phyloP scores from a whole-genome alignment of 1,140 invertebrate species.

The Euura saliciscinereae region DNA sequence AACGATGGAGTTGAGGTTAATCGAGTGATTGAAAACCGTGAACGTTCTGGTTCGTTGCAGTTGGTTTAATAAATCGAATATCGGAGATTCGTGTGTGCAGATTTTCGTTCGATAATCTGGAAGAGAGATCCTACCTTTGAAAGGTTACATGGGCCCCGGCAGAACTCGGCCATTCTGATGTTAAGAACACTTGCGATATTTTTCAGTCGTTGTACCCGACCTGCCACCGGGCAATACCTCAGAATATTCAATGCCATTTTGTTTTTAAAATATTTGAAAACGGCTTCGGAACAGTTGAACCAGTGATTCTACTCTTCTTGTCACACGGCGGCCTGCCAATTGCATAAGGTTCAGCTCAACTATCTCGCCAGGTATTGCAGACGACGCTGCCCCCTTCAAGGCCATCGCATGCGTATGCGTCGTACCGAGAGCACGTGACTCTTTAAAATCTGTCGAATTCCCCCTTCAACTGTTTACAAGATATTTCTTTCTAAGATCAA shows the following conservation, averaged over 20 bases:
- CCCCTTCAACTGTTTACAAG: too few species aligned
- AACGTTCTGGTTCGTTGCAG: too few species aligned
- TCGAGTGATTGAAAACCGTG: too few species aligned
- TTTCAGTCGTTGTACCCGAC: conserved; percentile 32
- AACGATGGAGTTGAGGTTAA: too few species aligned
- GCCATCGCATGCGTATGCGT: not conserved
- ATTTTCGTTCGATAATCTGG: too few species aligned
- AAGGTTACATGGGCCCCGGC: conserved; percentile 22
- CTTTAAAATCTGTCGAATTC: too few species aligned
- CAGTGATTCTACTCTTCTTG: not conserved
- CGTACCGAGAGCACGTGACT: too few species aligned
- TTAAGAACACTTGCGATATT: conserved; percentile 24
- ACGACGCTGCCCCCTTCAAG: not conserved
- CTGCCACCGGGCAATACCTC: conserved; percentile 25
- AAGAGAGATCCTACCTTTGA: conserved; percentile 18
- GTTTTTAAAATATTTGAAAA: conserved; percentile 4
- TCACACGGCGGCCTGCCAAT: not conserved
- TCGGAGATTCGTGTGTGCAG: too few species aligned
- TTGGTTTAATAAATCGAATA: too few species aligned
- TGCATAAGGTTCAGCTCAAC: not conserved
- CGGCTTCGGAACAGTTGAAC: not conserved
- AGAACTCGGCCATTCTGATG: conserved; percentile 17
- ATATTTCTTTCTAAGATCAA: too few species aligned
- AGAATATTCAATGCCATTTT: conserved; percentile 39
- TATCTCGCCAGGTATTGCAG: conserved; percentile 6